phyloP scores from a whole-genome alignment of 2,797 vertebrate genomes.

The Poeciliopsis turneri region DNA sequence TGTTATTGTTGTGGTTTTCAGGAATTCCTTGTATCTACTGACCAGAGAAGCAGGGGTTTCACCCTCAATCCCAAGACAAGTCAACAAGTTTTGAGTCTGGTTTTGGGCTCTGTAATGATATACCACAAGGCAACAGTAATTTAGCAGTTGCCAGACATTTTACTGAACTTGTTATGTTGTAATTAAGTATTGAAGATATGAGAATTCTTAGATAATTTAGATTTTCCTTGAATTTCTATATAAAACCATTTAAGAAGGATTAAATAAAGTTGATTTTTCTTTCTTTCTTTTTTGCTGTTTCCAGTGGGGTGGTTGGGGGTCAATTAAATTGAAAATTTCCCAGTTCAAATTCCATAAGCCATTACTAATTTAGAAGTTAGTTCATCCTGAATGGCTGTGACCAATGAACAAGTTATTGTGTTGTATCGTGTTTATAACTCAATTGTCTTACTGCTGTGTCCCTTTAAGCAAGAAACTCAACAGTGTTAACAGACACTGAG shows the following conservation, averaged over 20 bases:
- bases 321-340: not conserved
- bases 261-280: not conserved
- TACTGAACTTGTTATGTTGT: not conserved
- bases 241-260: not conserved
- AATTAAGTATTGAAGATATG: not conserved
- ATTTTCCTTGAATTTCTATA: not conserved
- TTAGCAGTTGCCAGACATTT: not conserved
- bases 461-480: not conserved
- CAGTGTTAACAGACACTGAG: not conserved
- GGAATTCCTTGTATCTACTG: not conserved
- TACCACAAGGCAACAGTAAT: not conserved
- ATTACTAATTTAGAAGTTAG: no score
- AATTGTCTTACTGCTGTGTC: not conserved
- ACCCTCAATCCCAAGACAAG: not conserved
- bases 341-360: not conserved
- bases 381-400: no score
- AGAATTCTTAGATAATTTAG: not conserved
- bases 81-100: not conserved
- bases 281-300: not conserved
- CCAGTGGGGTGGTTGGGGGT: not conserved
- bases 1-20: not conserved
- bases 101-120: not conserved
- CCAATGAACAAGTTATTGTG: not conserved
- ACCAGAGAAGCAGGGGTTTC: not conserved
- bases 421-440: not conserved